Evolutionary conservation across 2,888 invertebrate genomes (phyloP).

Genomic region (Rotaria sp.): DNA sequence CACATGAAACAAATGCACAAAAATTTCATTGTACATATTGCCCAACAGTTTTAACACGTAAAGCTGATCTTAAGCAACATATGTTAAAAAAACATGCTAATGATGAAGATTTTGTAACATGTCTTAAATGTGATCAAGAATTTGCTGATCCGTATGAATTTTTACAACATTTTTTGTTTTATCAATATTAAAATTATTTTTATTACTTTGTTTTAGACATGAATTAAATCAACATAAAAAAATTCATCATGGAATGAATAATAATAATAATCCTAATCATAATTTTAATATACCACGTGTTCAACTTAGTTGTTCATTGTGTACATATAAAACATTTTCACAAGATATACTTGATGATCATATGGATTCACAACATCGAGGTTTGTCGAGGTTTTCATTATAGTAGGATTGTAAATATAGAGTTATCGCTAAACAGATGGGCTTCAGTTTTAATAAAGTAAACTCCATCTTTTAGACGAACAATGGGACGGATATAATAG

Average conservation of each 20-base stretch:
- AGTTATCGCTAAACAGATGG: no score
- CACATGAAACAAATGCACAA: conserved; percentile 1
- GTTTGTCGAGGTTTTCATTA: not conserved
- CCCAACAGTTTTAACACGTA: not conserved
- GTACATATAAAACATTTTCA: not conserved
- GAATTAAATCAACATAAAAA: not conserved
- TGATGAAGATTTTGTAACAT: conserved; percentile 8
- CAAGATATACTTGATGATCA: not conserved
- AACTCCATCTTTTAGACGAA: no score
- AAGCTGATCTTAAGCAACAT: conserved; percentile 2
- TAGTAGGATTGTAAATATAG: no score
- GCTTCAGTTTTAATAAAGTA: no score
- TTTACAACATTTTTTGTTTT: not conserved
- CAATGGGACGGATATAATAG: no score
- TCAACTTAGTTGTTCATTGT: not conserved
- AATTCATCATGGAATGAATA: not conserved
- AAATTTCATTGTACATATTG: conserved; percentile 4
- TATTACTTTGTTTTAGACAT: not conserved
- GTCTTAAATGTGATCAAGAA: not conserved
- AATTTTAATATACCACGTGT: not conserved
- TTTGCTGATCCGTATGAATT: not conserved
- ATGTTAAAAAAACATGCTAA: not conserved
- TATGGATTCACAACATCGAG: not conserved
- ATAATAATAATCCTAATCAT: not conserved
- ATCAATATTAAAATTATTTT: not conserved